phyloP scores from a whole-genome alignment of 1,140 invertebrate genomes.

The Brachionus manjavacas region DNA sequence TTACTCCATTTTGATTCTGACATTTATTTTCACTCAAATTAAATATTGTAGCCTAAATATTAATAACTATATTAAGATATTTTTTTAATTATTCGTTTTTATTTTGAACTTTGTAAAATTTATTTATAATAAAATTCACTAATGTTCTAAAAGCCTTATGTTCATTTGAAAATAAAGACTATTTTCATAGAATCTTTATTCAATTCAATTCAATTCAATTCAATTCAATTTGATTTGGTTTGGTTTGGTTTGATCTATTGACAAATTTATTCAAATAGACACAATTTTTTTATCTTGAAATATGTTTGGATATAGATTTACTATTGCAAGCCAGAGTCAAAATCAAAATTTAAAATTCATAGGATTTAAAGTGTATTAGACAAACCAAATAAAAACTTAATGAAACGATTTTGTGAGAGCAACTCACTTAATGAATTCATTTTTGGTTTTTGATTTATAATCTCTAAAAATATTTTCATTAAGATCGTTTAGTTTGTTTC shows the following conservation, averaged over 20 bases:
- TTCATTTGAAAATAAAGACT: background rate
- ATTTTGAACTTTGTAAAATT: background rate
- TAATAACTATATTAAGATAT: background rate
- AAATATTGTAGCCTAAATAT: constrained; percentile 5
- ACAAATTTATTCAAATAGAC: no score
- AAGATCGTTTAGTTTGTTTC: no score
- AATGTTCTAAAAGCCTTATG: background rate
- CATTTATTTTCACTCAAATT: background rate
- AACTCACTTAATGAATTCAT: no score
- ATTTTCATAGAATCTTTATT: background rate
- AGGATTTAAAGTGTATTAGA: background rate
- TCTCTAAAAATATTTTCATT: no score
- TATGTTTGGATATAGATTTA: background rate
- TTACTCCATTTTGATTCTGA: background rate
- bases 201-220: no score
- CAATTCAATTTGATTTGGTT: no score
- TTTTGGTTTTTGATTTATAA: no score
- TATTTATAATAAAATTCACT: constrained; percentile 2
- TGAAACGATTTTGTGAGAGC: no score
- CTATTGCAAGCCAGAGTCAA: background rate
- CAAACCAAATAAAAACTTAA: no score
- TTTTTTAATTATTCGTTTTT: background rate
- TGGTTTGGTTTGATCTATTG: no score
- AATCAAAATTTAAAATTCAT: background rate
- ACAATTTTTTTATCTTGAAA: no score